Conservation (phyloP, 2,888 invertebrate species). For the Orthosia gracilis region DNA sequence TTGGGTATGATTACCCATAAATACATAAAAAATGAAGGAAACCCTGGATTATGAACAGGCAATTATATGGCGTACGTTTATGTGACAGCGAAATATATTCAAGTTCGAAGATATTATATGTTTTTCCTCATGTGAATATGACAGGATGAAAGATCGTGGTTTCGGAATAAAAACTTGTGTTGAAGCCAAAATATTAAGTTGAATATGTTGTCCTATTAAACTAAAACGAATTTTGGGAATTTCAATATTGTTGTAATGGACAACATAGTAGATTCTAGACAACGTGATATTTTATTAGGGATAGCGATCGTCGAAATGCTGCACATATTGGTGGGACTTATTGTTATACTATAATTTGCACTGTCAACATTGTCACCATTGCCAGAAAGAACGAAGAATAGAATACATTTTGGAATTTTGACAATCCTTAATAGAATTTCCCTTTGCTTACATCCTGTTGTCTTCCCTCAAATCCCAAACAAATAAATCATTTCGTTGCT, state of each 20-base stretch:
- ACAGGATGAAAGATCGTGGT: slow-evolving; percentile 14
- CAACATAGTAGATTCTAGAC: too few species aligned
- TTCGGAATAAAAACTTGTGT: slow-evolving; percentile 10
- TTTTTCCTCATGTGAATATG: slow-evolving; percentile 41
- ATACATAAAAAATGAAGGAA: slow-evolving; percentile 69
- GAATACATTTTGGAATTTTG: too few species aligned
- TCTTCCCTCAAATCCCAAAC: neutral
- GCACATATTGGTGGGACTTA: too few species aligned
- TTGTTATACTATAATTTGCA: too few species aligned
- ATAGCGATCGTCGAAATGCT: too few species aligned
- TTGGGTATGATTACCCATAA: slow-evolving; percentile 68
- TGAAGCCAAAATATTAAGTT: neutral
- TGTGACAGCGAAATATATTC: slow-evolving; percentile 52
- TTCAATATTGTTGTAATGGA: neutral
- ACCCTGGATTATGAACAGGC: slow-evolving; percentile 60
- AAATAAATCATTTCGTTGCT: neutral
- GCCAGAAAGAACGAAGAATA: too few species aligned
- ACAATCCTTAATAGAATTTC: neutral
- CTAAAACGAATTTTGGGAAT: neutral
- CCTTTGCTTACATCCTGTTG: too few species aligned
- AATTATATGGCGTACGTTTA: slow-evolving; percentile 63
- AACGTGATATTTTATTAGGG: too few species aligned
- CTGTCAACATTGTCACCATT: too few species aligned
- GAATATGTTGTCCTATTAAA: neutral
- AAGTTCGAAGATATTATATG: slow-evolving; percentile 16